Base-by-base conservation (phyloP, 2,888 invertebrate genomes). In the Malachius bipustulatus region DNA sequence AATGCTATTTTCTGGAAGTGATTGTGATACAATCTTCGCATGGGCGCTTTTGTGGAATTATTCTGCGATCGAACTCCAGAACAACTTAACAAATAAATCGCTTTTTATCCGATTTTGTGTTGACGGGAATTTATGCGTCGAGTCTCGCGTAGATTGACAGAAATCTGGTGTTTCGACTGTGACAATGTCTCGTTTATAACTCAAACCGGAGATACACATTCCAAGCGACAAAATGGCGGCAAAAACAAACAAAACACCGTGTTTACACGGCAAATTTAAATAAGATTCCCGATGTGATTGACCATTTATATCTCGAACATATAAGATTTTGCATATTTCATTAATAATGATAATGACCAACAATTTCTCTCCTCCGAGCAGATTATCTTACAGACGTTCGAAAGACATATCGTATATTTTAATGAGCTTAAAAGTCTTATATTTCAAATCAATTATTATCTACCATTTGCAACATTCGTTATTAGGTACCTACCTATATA, bases 41-140 rank as follows among this genome's bases (percentile, higher is more conserved):
- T 16, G 26, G n/a, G 26, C 14, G 15, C 30, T 16, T 27, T 27
- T 11, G 15, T 26, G 39, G 15, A 36, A 45, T 46, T 44, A 53
- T 54, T 50, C 45, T 53, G 54, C 52, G 36, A 42, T 32, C 32
- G 40, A 26, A 38, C 26, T 44, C 43, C 41, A 40, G 41, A 41
- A 46, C 48, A 46, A 44, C 46, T 48, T 49, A 50, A 54, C 51
- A 52, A 57, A 59, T 59, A 60, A 59, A 59, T 60, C 54, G 58
- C 47, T 60, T 59, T 60, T 60, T 59, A 57, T 60, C 56, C 50
- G 58, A 54, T 54, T 53, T 50, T 34, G 47, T 48, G 40, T 43
- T 50, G 60, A 60, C 60, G 49, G 45, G 44, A 54, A 60, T 60
- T 59, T 60, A 60, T 59, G 56, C 48, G 48, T 48, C 47, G 40